Conservation (phyloP, 2,797 vertebrate genomes). For the Anniella stebbinsi region DNA sequence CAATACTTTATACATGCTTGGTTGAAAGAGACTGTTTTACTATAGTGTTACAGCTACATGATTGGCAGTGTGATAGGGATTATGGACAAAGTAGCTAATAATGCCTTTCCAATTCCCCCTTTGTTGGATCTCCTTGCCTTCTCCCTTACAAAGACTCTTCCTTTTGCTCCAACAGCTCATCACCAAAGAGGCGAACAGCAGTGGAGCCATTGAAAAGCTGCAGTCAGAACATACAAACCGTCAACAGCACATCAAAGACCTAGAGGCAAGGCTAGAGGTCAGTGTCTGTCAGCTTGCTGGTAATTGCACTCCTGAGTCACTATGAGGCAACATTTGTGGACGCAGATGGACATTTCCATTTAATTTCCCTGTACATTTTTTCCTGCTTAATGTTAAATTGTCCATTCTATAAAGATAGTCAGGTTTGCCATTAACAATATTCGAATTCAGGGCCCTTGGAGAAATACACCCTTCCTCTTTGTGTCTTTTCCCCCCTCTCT, state of each 20-base stretch:
- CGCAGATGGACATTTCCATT: slow-evolving; percentile 23
- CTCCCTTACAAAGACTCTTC: slow-evolving; percentile 5
- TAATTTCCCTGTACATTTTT: slow-evolving; percentile 13
- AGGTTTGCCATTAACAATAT: slow-evolving; percentile 30
- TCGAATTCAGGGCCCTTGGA: slow-evolving; percentile 30
- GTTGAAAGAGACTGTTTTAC: slow-evolving; percentile 44
- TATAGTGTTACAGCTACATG: fast-evolving
- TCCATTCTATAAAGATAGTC: not conserved
- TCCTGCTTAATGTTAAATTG: slow-evolving; percentile 15
- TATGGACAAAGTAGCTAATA: slow-evolving; percentile 46
- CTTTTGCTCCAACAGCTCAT: slow-evolving; percentile 45
- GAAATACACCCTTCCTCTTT: not conserved
- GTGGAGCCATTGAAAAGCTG: not conserved
- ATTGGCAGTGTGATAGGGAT: slow-evolving; percentile 20
- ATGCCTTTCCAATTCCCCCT: slow-evolving; percentile 42
- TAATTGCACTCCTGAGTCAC: slow-evolving; percentile 13
- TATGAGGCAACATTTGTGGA: not conserved
- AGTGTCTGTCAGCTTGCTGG: not conserved
- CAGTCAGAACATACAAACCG: slow-evolving; percentile 33
- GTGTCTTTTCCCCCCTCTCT: not conserved
- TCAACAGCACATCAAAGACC: not conserved
- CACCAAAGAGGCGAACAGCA: slow-evolving; percentile 34
- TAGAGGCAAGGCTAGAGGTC: slow-evolving; percentile 24
- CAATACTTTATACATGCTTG: not conserved
- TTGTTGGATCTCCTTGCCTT: slow-evolving; percentile 32